phyloP scores from a whole-genome alignment of 2,113 vertebrate species.

The Cyprinodon brontotheroides region DNA sequence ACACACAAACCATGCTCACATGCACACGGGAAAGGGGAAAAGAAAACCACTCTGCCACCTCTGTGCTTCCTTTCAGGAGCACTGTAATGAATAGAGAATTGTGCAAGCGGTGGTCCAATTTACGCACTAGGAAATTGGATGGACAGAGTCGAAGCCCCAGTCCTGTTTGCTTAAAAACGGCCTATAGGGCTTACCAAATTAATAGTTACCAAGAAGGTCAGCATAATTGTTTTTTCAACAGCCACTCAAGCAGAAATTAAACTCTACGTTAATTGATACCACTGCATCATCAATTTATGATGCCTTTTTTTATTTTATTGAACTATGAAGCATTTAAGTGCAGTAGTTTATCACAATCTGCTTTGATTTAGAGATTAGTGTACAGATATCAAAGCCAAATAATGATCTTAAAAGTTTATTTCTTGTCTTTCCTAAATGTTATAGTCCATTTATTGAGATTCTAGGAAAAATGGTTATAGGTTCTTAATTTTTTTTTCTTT shows the following conservation, averaged over 20 bases:
- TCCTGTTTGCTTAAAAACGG: constrained; percentile 93
- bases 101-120: constrained; percentile 91
- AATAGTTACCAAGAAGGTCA: constrained; percentile 92
- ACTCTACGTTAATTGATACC: constrained; percentile 61
- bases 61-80: constrained; percentile 89
- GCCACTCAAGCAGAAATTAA: constrained; percentile 83
- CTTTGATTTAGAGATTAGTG: neutral
- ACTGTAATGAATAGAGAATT: constrained; percentile 97
- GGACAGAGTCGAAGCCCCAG: constrained; percentile 84
- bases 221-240: constrained; percentile 81
- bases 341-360: neutral
- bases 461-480: neutral
- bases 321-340: neutral
- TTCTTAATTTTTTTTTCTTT: neutral
- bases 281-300: constrained; percentile 50
- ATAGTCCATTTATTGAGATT: neutral
- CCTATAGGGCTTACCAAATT: constrained; percentile 81
- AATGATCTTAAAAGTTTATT: neutral
- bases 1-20: constrained; percentile 43
- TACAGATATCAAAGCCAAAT: neutral
- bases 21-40: constrained; percentile 70
- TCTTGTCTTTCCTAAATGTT: neutral
- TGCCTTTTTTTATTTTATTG: constrained; percentile 10
- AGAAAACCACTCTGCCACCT: constrained; percentile 84
- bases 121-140: constrained; percentile 91